Evolutionary conservation across 2,113 vertebrate species (phyloP).

Genomic region (Epinephelus moara): DNA sequence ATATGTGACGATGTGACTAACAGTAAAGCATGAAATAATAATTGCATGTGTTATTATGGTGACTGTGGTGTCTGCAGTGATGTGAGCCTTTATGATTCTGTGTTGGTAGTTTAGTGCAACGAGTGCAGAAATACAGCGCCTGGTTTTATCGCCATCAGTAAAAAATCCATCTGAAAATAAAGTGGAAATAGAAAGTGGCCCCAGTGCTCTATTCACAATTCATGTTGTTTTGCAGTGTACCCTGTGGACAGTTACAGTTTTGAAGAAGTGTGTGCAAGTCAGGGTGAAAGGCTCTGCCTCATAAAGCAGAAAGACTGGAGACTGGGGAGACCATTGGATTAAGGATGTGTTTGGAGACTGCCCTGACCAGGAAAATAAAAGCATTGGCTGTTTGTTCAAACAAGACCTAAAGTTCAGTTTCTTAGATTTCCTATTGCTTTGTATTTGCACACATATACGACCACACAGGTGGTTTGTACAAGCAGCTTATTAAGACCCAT

Average conservation of each 20-base stretch:
- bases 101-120: not conserved
- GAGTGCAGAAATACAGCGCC: not conserved
- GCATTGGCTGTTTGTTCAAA: not conserved
- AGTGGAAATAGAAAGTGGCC: not conserved
- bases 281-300: not conserved
- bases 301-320: not conserved
- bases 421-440: too few relatives aligned
- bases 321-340: not conserved
- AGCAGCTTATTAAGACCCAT: too few relatives aligned
- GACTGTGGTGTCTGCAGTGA: not conserved
- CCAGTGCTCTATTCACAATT: not conserved
- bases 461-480: too few relatives aligned
- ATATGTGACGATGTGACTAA: too few relatives aligned
- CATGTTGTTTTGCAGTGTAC: not conserved
- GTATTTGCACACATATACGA: too few relatives aligned
- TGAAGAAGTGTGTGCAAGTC: not conserved
- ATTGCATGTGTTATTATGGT: not conserved
- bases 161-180: not conserved
- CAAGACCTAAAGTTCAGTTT: too few relatives aligned
- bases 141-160: not conserved
- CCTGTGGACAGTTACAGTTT: not conserved
- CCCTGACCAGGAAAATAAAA: not conserved
- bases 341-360: not conserved
- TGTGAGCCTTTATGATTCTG: not conserved
- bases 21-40: not conserved